Conservation (phyloP, 2,797 vertebrate genomes). For the Scolopax bukidnonensis region DNA sequence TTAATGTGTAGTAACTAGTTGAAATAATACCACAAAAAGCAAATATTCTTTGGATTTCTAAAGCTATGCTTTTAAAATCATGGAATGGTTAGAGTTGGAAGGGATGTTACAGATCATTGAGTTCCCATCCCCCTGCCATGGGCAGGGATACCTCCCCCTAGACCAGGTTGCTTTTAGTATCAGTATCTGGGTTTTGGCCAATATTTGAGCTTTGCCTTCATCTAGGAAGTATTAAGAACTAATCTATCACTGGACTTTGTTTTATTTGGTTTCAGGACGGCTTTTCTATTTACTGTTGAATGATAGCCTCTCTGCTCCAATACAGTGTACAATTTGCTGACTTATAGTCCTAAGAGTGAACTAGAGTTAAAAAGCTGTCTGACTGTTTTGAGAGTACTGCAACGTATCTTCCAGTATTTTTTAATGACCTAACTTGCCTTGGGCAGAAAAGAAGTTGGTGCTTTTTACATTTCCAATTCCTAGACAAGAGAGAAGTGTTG, state of each 20-base stretch:
- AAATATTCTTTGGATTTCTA: not conserved
- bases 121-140: too few relatives aligned
- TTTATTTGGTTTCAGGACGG: not conserved
- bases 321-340: not conserved
- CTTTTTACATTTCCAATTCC: not conserved
- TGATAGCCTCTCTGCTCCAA: not conserved
- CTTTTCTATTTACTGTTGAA: not conserved
- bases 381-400: not conserved
- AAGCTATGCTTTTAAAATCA: too few relatives aligned
- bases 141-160: too few relatives aligned
- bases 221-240: not conserved
- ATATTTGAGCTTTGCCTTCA: not conserved
- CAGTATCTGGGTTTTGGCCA: not conserved
- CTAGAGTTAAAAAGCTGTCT: not conserved
- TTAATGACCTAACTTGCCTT: accelerated
- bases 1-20: accelerated
- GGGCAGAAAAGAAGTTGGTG: not conserved
- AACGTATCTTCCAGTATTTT: not conserved
- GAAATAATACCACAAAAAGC: not conserved
- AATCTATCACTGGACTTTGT: not conserved
- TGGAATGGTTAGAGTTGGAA: too few relatives aligned
- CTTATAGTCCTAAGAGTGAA: not conserved
- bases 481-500: not conserved
- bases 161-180: too few relatives aligned
- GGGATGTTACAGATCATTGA: too few relatives aligned